phyloP scores from a whole-genome alignment of 2,113 vertebrate genomes.

The Plecotus auritus region DNA sequence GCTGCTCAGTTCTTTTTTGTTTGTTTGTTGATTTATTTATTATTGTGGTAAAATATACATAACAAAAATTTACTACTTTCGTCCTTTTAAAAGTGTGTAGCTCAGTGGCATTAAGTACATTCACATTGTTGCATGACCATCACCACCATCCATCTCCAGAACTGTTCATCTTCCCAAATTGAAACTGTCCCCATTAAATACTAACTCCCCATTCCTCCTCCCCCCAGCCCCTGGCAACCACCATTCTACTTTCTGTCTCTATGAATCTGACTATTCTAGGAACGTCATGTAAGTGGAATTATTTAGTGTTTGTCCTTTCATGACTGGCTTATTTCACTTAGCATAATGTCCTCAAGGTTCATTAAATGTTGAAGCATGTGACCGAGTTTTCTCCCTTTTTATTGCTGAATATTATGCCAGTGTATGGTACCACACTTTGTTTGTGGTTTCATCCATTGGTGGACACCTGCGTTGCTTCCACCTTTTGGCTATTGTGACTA shows the following conservation, averaged over 20 bases:
- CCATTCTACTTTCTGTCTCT: background rate
- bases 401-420: background rate
- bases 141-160: background rate
- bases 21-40: background rate
- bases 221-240: background rate
- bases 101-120: background rate
- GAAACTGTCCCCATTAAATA: background rate
- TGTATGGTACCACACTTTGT: background rate
- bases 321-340: background rate
- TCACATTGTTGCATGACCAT: fast-evolving
- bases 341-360: background rate
- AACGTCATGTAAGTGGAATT: background rate
- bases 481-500: background rate
- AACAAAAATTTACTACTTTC: background rate
- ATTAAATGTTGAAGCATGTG: too few species aligned
- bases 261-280: background rate
- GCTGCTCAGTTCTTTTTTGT: background rate
- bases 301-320: background rate
- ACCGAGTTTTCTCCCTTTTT: background rate
- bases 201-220: background rate
- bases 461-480: background rate
- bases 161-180: background rate
- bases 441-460: background rate
- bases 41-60: background rate
- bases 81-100: background rate